A percentile compares a stretch with the other conserved stretches of the same genome.
Evolutionary conservation across 2,888 invertebrate genomes (phyloP).

Genomic region (Odontocerum albicorne): DNA sequence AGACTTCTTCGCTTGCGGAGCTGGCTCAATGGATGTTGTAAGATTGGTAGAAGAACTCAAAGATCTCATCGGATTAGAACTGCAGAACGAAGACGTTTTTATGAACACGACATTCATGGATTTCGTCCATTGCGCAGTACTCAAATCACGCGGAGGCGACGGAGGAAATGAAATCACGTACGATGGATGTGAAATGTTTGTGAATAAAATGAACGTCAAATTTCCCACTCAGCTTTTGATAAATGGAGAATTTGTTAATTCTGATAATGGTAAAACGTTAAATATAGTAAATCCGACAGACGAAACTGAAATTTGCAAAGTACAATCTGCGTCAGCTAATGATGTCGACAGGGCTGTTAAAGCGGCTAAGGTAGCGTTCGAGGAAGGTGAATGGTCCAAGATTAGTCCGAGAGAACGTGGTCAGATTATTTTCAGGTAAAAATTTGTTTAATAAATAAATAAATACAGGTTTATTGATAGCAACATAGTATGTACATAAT

Average conservation of each 20-base stretch:
- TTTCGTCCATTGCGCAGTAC: conserved; percentile 69
- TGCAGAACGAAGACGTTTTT: conserved; percentile 90
- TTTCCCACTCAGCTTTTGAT: conserved; percentile 93
- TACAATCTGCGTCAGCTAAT: conserved; percentile 68
- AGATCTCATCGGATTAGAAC: conserved; percentile 71
- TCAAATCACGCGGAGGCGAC: conserved; percentile 66
- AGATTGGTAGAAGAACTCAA: conserved; percentile 91
- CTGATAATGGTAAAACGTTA: conserved; percentile 65
- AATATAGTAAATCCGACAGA: conserved; percentile 82
- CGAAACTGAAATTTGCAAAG: conserved; percentile 77
- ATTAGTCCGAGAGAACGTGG: conserved; percentile 92
- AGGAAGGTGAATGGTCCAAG: conserved; percentile 90
- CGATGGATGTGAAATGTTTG: conserved; percentile 73
- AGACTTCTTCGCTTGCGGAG: conserved; percentile 93
- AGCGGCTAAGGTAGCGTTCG: conserved; percentile 86
- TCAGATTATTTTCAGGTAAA: conserved; percentile 72
- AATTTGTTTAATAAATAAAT: neutral
- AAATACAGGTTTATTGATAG: too few relatives aligned
- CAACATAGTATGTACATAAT: too few relatives aligned
- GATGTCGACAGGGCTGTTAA: conserved; percentile 89
- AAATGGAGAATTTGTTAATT: conserved; percentile 85
- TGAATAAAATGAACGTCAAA: conserved; percentile 81
- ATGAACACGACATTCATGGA: conserved; percentile 89
- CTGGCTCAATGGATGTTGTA: conserved; percentile 98
- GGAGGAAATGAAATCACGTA: conserved; percentile 63